Evolutionary conservation across 2,888 invertebrate genomes (phyloP).

Genomic region (Bellardia pandia): DNA sequence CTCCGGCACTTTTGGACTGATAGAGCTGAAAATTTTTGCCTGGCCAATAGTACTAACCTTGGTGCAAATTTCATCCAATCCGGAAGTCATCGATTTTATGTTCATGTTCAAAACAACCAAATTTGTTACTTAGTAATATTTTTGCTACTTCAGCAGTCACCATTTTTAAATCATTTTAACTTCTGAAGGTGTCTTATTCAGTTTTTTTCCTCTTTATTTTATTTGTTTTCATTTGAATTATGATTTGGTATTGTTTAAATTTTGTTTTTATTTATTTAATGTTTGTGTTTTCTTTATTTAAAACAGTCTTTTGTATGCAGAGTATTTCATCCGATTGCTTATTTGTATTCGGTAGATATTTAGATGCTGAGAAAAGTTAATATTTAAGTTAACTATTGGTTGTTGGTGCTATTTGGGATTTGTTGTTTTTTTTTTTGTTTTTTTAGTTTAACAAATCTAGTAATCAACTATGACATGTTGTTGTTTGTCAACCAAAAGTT

Average conservation of each 20-base stretch:
- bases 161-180: conserved; percentile 48
- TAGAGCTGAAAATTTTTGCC: no score
- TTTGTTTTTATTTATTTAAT: conserved; percentile 57
- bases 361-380: conserved; percentile 71
- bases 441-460: conserved; percentile 52
- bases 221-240: conserved; percentile 18
- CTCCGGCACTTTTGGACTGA: no score
- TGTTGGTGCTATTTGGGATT: conserved; percentile 41
- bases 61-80: no score
- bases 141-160: conserved; percentile 18
- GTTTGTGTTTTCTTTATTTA: not conserved
- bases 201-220: not conserved
- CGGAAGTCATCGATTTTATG: no score
- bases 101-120: no score
- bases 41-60: no score
- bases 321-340: conserved; percentile 25
- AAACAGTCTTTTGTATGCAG: conserved; percentile 2
- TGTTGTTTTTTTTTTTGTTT: conserved; percentile 18
- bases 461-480: conserved; percentile 38
- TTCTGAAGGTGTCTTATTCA: conserved; percentile 25
- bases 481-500: conserved; percentile 17
- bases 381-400: conserved; percentile 61
- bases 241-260: conserved; percentile 44
- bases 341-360: conserved; percentile 29
- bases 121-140: not conserved